Base-by-base conservation (phyloP, 1,140 invertebrate genomes). In the Pseudomyrmex pallidus region DNA sequence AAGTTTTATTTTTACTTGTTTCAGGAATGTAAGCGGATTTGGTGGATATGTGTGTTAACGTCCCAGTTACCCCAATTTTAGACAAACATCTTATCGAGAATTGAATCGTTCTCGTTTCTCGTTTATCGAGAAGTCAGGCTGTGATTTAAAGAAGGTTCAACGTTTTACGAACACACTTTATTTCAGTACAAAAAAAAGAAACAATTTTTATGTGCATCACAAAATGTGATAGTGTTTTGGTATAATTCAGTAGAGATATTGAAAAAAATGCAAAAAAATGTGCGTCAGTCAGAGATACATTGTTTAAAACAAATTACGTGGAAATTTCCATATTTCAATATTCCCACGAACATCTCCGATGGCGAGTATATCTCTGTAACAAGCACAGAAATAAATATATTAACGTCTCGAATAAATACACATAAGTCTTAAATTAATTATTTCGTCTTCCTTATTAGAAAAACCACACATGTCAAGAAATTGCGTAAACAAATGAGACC, bases 281-380 rank as follows among this genome's bases (percentile, higher is more conserved):
- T 70, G 54, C 64, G 66, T 80, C 44, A 59, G 56, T 61, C 15
- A 48, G 7, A 61, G 2, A 1, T 13, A 17, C n/a, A 48, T 35
- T 35, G 35, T 72, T 67, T 61, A 77, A 66, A 88, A 86, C n/a
- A 85, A 87, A 59, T 91, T 90, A 56, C 89, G 86, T 66, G 93
- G 92, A 82, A 94, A 90, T 91, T 91, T 94, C 93, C 93, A 94
- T 46, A 94, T 87, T 91, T 94, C 93, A 61, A 94, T 59, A 35
- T 84, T 90, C 52, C 92, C 93, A 17, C 78, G 12, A 1, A 91
- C 90, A 70, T 93, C 92, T 5, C 92, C 92, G 70, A 94, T 74
- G 44, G 92, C 92, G 0, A 91, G 86, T n/a, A 93, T 73, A 77
- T 94, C 91, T 54, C 93, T 94, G 61, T 12, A 92, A 92, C 64